Evolutionary conservation across 64 coral and sea anemone species (phyloP).

Genomic region (Stichodactyla helianthus): DNA sequence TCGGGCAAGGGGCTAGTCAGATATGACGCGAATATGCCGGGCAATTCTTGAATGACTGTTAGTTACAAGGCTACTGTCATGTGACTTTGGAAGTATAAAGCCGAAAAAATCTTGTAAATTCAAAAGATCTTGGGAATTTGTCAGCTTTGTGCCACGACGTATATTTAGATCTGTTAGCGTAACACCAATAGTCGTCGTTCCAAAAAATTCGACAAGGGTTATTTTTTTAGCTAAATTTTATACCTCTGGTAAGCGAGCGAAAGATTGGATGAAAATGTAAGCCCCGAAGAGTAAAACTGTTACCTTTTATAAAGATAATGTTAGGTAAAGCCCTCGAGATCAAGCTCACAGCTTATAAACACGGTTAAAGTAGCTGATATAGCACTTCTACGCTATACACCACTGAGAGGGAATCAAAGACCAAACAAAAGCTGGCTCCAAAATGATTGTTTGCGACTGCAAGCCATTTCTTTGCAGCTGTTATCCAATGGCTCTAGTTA

Average conservation of each 20-base stretch:
- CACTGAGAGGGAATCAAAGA: background rate
- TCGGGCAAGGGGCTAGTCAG: background rate
- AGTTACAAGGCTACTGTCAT: background rate
- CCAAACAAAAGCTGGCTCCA: conserved; percentile 33
- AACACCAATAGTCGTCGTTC: background rate
- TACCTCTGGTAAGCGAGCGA: background rate
- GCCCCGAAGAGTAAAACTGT: background rate
- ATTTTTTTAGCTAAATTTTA: background rate
- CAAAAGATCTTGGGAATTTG: background rate
- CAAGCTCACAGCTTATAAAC: conserved; percentile 8
- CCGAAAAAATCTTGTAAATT: background rate
- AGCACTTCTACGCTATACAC: conserved; percentile 1
- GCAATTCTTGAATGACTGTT: background rate
- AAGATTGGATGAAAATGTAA: background rate
- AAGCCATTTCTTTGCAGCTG: conserved; percentile 67
- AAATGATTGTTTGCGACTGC: conserved; percentile 36
- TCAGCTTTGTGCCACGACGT: background rate
- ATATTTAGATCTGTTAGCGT: background rate
- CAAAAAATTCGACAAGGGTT: background rate
- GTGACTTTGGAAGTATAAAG: background rate
- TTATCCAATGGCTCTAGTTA: conserved; percentile 50
- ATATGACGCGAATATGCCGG: background rate
- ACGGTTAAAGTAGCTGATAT: conserved; percentile 4
- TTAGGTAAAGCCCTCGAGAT: background rate
- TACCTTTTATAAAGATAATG: background rate